Evolutionary conservation across 2,888 invertebrate species (phyloP), one percentile per base, ranked within the genome.

Genomic region (Lottia gigantea): DNA sequence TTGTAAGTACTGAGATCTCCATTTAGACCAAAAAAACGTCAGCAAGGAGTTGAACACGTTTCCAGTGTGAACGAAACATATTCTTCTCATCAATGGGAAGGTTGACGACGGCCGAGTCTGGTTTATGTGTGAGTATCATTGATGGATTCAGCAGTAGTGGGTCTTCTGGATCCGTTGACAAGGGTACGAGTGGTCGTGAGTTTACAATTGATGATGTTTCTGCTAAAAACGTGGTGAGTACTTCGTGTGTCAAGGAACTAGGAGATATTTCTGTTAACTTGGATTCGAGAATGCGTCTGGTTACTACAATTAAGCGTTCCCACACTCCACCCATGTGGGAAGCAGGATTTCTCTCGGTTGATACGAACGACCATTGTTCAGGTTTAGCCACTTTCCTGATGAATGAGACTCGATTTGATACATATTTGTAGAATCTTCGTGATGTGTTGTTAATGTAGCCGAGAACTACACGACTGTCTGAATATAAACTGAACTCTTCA

Each of bases 291-390:
- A 78, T 70, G 2, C 76, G 64, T 14, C 73, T 65, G 0, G 73
- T 64, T 19, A 76, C 49, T 0, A 75, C 76, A 16, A 78, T 78
- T 71, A 78, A 71, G 0, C 74, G 67, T 62, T 75, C 75, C 74
- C 78, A 78, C 19, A 61, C 64, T 0, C 74, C 74, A 15, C 76
- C 74, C 66, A 77, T 70, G 40, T 75, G 75, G 23, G 77, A 77
- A 46, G 75, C 73, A 45, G 68, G 73, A 61, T 73, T 73, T 31
- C 8, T 14, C 8, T 65, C 66, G 19, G 71, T 23, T 8, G 67
- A 31, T n/a, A 73, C 62, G 64, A 65, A 61, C 8, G 45, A 26
- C 73, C 73, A 73, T 31, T 71, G 66, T 11, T 61, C 8, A 23
- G 66, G 71, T 15, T 62, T 40, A 23, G 62, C 40, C 25, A 23